phyloP scores from a whole-genome alignment of 2,797 vertebrate genomes.

The Oreochromis mossambicus region DNA sequence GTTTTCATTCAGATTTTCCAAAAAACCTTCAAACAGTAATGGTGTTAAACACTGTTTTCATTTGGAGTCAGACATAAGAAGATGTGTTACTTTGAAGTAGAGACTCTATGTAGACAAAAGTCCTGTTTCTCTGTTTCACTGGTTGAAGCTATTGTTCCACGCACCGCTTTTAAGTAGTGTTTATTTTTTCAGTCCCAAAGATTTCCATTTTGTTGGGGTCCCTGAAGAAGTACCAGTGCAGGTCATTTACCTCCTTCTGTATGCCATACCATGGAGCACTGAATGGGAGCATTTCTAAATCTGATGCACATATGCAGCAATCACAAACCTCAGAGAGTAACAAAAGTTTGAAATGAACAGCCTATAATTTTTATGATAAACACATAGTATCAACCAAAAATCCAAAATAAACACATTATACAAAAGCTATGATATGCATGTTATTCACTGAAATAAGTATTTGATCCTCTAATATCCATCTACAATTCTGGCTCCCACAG shows the following conservation, averaged over 20 bases:
- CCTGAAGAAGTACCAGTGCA: background rate
- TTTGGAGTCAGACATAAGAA: background rate
- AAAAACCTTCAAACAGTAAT: background rate
- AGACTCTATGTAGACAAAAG: accelerated
- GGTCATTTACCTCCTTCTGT: background rate
- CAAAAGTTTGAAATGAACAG: background rate
- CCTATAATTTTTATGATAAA: background rate
- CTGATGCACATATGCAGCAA: background rate
- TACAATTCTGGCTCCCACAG: background rate
- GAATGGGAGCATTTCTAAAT: background rate
- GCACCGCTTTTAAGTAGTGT: accelerated
- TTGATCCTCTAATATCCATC: background rate
- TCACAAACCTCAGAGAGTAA: background rate
- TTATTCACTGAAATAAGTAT: background rate
- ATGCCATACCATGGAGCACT: background rate
- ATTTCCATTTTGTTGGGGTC: background rate
- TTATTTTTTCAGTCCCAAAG: background rate
- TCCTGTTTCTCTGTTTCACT: background rate
- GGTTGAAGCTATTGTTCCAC: background rate
- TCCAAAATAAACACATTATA: background rate
- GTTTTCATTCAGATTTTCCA: background rate
- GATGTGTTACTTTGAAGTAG: background rate
- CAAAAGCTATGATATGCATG: background rate
- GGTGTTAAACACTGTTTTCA: accelerated
- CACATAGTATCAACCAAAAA: background rate